Percentiles rank a stretch among this genome's conserved stretches.
These are phyloP conservation scores for Podarcis raffonei DNA, from an alignment of 2,113 vertebrate genomes.

Conservation along the genomic window DNA sequence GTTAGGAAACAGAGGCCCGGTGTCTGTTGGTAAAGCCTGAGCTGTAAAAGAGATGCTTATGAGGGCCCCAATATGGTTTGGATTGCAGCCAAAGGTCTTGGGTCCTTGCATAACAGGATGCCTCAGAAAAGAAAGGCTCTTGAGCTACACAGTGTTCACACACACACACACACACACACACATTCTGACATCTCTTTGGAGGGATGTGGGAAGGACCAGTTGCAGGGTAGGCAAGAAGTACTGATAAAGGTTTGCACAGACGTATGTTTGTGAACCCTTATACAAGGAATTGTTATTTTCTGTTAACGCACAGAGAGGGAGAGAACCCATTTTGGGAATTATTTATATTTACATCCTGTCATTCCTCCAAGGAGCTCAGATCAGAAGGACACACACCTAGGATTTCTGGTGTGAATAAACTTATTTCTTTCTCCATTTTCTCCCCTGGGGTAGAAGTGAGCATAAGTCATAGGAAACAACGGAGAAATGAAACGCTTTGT, in stretches of 20 bases:
- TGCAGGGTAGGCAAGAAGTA: slow-evolving; percentile 37
- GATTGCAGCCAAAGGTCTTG: slow-evolving; percentile 55
- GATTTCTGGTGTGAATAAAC: neutral
- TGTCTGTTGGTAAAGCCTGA: slow-evolving; percentile 72
- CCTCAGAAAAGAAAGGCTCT: slow-evolving; percentile 70
- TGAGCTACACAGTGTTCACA: slow-evolving; percentile 49
- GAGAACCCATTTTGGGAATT: neutral
- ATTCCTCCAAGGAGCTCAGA: neutral
- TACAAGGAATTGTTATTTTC: neutral
- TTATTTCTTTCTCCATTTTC: neutral
- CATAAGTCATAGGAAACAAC: neutral
- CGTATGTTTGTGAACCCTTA: slow-evolving; percentile 19
- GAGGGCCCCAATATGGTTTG: slow-evolving; percentile 71
- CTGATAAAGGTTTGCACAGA: slow-evolving; percentile 61
- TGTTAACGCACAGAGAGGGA: neutral
- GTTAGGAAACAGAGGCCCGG: slow-evolving; percentile 70
- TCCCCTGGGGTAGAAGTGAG: neutral
- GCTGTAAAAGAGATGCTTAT: slow-evolving; percentile 71
- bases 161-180: neutral
- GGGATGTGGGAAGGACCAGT: slow-evolving; percentile 44
- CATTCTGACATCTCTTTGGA: slow-evolving; percentile 48
- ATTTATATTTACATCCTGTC: neutral
- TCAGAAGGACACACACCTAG: neutral
- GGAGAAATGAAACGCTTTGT: too few species aligned
- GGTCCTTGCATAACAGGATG: slow-evolving; percentile 69